Conservation (phyloP, 2,113 vertebrate genomes). For the Menidia beryllina region DNA sequence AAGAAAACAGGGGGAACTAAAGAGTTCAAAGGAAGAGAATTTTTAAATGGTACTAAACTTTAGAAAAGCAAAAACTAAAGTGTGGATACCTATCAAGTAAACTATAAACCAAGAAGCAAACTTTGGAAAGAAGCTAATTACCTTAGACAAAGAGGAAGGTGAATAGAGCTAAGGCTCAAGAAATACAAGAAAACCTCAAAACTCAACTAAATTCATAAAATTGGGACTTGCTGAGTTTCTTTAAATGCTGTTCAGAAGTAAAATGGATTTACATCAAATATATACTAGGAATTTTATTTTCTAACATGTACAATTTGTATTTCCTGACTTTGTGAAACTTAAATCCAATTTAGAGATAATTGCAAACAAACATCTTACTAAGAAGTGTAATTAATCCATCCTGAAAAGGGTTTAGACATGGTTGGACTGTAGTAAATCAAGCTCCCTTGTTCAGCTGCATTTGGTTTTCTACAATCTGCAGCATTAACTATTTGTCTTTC, state of each 20-base stretch:
- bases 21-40: too few species aligned
- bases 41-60: too few species aligned
- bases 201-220: too few species aligned
- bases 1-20: too few species aligned
- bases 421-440: constrained; percentile 25
- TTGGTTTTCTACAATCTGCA: constrained; percentile 22
- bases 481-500: constrained; percentile 29
- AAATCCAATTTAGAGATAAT: neutral
- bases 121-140: too few species aligned
- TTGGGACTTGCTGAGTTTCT: neutral
- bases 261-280: neutral
- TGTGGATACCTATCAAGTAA: too few species aligned
- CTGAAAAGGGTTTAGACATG: constrained; percentile 2
- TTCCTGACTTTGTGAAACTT: neutral
- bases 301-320: neutral
- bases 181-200: too few species aligned
- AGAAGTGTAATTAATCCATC: neutral
- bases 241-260: neutral
- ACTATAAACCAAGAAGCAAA: too few species aligned
- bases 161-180: too few species aligned
- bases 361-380: constrained; percentile 23
- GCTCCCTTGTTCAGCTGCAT: constrained; percentile 24
- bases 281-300: neutral
- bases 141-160: too few species aligned
- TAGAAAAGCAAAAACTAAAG: too few species aligned